Evolutionary conservation across 1,140 invertebrate genomes (phyloP), one percentile per base, ranked within the genome.

Genomic region (Catajapyx aquilonaris): DNA sequence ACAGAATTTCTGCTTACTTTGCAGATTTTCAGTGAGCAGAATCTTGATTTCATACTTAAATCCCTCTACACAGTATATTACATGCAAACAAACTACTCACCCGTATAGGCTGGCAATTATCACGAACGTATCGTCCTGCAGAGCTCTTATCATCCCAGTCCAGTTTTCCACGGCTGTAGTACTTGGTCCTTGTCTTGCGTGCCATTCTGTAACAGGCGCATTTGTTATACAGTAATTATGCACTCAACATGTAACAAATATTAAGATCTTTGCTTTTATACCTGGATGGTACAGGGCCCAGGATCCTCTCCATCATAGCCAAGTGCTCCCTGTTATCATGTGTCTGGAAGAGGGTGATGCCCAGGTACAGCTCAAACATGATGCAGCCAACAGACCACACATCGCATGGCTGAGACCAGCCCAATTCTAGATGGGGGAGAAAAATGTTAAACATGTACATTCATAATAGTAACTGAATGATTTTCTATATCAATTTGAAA

Each of bases 381-480:
- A 99, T 98, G 60, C 94, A 98, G 20, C 94, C 95, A 52, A 99
- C 86, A 32, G 90, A 96, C 95, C 95, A 99, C 22, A 98, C 91
- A 65, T 99, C 95, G 64, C 95, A 99, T 5, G 94, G 88, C 56
- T 98, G 91, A 20, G 85, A 65, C 94, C 95, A 99, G n/a, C 93
- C 93, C 45, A 99, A 65, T 66, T 99, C 94, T 84, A 62, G 18
- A n/a, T n/a, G n/a, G n/a, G 65, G 64, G 52, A 45, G 34, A 40
- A 43, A 46, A 44, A 42, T 44, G 41, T 40, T 35, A 39, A 20
- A 41, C 21, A 37, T 39, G 5, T 40, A 42, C 3, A n/a, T n/a
- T n/a, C n/a, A n/a, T n/a, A n/a, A n/a, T n/a, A n/a, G n/a, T n/a
- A n/a, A n/a, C n/a, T n/a, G n/a, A n/a, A n/a, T n/a, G n/a, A n/a